These are phyloP conservation scores for Rhodophaea formosa DNA, from an alignment of 2,888 invertebrate species.

Conservation along the genomic window DNA sequence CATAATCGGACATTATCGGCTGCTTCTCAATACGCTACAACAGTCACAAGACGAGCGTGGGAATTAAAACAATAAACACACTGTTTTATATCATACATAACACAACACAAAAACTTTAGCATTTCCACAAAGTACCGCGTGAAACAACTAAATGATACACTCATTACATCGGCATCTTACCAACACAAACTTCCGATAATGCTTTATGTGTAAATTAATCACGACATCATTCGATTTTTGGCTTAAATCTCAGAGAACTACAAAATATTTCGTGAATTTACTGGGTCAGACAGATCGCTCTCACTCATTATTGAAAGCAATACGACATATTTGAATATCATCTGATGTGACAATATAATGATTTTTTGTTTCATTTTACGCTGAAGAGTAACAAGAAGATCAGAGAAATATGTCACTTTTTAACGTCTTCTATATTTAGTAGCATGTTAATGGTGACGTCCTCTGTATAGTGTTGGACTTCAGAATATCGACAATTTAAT, in stretches of 20 bases:
- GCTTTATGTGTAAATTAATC: slow-evolving; percentile 43
- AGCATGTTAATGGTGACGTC: slow-evolving; percentile 15
- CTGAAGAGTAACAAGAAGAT: slow-evolving; percentile 10
- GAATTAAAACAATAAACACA: slow-evolving; percentile 53
- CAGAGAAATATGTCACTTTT: neutral
- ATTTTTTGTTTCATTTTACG: neutral
- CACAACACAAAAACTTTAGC: slow-evolving; percentile 42
- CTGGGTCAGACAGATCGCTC: slow-evolving; percentile 35
- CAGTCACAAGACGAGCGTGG: slow-evolving; percentile 55
- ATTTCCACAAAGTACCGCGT: slow-evolving; percentile 30
- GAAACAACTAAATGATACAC: slow-evolving; percentile 31
- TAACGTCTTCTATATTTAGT: slow-evolving; percentile 1
- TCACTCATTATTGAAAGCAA: slow-evolving; percentile 35
- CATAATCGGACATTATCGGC: slow-evolving; percentile 84
- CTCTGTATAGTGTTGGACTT: neutral
- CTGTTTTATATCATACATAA: slow-evolving; percentile 44
- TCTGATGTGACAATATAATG: slow-evolving; percentile 20
- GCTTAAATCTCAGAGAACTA: slow-evolving; percentile 33
- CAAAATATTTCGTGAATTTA: slow-evolving; percentile 40
- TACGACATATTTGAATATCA: slow-evolving; percentile 23
- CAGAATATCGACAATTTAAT: neutral
- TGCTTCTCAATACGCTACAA: slow-evolving; percentile 51
- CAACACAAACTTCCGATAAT: slow-evolving; percentile 45
- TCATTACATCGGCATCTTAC: slow-evolving; percentile 39
- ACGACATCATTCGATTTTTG: slow-evolving; percentile 53